These are phyloP conservation scores for Megaceryle alcyon DNA, from an alignment of 2,797 vertebrate genomes.

Conservation along the genomic window DNA sequence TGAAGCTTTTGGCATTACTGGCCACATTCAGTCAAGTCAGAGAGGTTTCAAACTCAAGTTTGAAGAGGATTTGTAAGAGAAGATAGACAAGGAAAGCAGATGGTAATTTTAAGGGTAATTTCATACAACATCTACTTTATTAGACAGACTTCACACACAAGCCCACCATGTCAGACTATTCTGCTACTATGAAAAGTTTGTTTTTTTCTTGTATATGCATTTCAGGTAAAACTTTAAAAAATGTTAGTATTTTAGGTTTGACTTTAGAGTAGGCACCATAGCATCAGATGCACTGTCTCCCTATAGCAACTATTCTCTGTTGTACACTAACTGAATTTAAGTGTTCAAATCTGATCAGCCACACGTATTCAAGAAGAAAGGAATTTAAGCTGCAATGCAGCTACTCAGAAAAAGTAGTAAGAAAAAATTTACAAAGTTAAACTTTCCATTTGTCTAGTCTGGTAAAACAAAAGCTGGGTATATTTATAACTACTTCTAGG, in stretches of 20 bases:
- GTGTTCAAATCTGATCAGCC: not conserved
- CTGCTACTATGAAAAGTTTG: not conserved
- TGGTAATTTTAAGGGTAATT: not conserved
- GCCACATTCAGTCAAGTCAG: not conserved
- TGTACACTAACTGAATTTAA: not conserved
- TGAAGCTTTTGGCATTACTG: not conserved
- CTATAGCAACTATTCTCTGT: not conserved
- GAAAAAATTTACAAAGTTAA: not conserved
- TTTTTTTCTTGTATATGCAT: not conserved
- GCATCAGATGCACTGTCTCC: not conserved
- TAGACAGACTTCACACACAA: not conserved
- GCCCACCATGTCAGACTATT: not conserved
- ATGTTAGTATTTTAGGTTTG: not conserved
- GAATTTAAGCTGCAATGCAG: not conserved
- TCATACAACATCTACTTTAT: not conserved
- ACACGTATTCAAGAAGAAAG: not conserved
- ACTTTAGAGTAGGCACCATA: not conserved
- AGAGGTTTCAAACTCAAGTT: not conserved
- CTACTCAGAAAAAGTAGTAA: not conserved
- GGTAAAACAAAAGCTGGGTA: not conserved
- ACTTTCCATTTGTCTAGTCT: not conserved
- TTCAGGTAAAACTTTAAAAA: not conserved
- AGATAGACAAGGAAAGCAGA: not conserved
- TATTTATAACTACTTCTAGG: not conserved
- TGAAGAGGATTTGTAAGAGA: not conserved